Conservation (phyloP, 2,888 invertebrate species). For the Drosophila neoperkinsi region DNA sequence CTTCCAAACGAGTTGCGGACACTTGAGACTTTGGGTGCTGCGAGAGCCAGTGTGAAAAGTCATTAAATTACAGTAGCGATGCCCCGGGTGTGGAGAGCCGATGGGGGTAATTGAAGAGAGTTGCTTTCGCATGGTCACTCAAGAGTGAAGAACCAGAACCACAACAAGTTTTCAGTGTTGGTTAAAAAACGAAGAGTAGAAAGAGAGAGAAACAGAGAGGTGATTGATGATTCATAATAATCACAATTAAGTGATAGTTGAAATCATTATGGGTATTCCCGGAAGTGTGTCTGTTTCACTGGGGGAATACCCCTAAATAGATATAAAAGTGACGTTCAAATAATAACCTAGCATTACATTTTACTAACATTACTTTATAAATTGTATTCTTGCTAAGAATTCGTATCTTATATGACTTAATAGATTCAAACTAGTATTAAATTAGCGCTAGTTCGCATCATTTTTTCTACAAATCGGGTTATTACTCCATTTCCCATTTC, state of each 20-base stretch:
- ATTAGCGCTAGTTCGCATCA: neutral
- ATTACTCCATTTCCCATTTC: neutral
- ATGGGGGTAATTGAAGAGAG: neutral
- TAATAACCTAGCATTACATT: too few species aligned
- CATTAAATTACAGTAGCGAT: constrained; percentile 60
- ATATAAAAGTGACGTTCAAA: too few species aligned
- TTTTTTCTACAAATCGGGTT: neutral
- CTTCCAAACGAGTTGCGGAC: constrained; percentile 54
- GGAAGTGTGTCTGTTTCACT: neutral
- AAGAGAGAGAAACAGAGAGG: neutral
- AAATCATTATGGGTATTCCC: constrained; percentile 18
- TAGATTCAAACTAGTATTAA: neutral
- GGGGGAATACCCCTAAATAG: neutral
- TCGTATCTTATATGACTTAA: neutral
- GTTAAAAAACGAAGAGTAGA: neutral
- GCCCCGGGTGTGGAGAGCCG: neutral
- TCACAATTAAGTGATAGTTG: constrained; percentile 18
- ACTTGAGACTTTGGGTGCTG: constrained; percentile 37
- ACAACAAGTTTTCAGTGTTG: constrained; percentile 45
- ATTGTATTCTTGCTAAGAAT: neutral
- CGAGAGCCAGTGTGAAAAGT: constrained; percentile 52
- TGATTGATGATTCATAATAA: constrained; percentile 29
- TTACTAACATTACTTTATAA: neutral
- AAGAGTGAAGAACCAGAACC: constrained; percentile 39
- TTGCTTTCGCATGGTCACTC: constrained; percentile 37